Evolutionary conservation across 2,113 vertebrate species (phyloP).

Genomic region (Silurus meridionalis): DNA sequence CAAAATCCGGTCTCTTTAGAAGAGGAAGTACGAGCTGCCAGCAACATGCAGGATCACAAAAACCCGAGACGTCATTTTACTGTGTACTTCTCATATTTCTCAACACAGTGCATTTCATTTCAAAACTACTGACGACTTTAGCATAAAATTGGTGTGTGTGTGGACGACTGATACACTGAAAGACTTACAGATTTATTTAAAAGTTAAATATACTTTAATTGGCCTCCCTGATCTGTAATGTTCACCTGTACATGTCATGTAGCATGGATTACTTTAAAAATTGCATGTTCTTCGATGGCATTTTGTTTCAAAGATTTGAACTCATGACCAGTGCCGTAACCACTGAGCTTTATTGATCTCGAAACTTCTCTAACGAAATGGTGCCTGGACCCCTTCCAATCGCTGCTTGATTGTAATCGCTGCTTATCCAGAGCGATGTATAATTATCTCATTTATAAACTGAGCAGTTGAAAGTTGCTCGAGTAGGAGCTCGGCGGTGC

Average conservation of each 20-base stretch:
- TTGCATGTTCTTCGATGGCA: not conserved
- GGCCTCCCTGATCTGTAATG: not conserved
- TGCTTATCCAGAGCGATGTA: no score
- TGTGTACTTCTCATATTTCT: conserved; percentile 36
- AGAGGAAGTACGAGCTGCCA: conserved; percentile 41
- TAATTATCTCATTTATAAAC: no score
- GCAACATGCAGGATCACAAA: conserved; percentile 39
- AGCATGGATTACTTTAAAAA: not conserved
- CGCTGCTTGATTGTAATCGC: no score
- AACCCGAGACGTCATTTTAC: conserved; percentile 24
- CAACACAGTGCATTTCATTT: conserved; percentile 22
- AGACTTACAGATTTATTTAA: no score
- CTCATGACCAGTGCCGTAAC: no score
- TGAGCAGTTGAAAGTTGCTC: no score
- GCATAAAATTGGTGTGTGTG: not conserved
- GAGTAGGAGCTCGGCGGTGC: no score
- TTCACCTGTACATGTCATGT: not conserved
- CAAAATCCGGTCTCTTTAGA: conserved; percentile 28
- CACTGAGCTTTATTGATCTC: no score
- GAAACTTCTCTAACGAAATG: no score
- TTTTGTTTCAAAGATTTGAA: not conserved
- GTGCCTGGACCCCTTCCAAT: no score
- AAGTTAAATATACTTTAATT: not conserved
- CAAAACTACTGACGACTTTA: not conserved
- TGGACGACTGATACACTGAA: not conserved